A percentile compares a stretch with the other conserved stretches of the same genome.
These are phyloP conservation scores for Cololabis saira DNA, from an alignment of 2,113 vertebrate species.

Conservation along the genomic window DNA sequence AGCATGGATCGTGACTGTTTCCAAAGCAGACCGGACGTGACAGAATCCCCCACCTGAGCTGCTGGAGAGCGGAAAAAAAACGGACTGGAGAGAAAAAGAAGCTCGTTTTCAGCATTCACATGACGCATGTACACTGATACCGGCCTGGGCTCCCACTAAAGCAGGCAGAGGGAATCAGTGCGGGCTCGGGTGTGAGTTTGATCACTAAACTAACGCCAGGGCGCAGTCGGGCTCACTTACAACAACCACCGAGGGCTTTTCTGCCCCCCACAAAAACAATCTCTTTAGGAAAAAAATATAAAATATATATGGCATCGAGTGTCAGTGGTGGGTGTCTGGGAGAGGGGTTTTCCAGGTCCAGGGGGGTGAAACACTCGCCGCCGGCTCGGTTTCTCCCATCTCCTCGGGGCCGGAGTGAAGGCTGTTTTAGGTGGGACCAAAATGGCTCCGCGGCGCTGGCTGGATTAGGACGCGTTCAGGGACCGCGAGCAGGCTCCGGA, in stretches of 20 bases:
- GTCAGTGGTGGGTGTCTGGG: background rate
- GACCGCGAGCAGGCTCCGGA: constrained; percentile 37
- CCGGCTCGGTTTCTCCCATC: constrained; percentile 76
- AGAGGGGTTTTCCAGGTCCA: constrained; percentile 29
- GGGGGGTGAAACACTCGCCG: constrained; percentile 41
- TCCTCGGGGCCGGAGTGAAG: constrained; percentile 69
- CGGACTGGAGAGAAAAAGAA: background rate
- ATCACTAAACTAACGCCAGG: constrained; percentile 56
- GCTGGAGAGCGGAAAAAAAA: constrained; percentile 7
- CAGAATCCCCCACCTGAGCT: constrained; percentile 34
- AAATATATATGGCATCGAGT: constrained; percentile 40
- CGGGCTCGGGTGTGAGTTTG: constrained; percentile 40
- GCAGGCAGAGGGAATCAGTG: constrained; percentile 19
- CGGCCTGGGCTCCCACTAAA: constrained; percentile 18
- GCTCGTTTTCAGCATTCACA: constrained; percentile 12
- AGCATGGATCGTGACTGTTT: constrained; percentile 65
- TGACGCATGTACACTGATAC: constrained; percentile 5
- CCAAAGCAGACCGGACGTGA: constrained; percentile 62
- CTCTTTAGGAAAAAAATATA: constrained; percentile 20
- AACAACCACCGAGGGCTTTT: constrained; percentile 41
- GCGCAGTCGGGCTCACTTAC: constrained; percentile 59
- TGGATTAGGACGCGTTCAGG: constrained; percentile 72
- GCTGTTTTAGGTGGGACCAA: too few species aligned
- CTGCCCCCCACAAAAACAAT: background rate
- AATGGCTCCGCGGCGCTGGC: too few species aligned